Evolutionary conservation across 2,888 invertebrate genomes (phyloP), one percentile per base, ranked within the genome.

Genomic region (Apamea sordens): DNA sequence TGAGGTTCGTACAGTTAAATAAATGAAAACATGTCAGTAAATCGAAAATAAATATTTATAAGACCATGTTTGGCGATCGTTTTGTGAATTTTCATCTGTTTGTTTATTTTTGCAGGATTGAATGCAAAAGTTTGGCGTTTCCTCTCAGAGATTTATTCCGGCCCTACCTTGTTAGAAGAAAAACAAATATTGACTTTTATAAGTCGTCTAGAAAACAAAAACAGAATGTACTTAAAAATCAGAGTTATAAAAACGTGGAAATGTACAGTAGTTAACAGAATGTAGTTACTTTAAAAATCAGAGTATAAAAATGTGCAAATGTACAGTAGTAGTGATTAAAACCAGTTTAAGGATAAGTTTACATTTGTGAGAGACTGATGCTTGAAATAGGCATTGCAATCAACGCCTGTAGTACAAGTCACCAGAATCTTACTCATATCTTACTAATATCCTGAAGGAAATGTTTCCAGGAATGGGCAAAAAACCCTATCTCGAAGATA

Each of bases 111-210:
- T 11, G 8, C 24, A 6, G 36, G 10, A 36, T 53, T 78, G 10
- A 18, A 56, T 50, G 65, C 0, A 18, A 65, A 50, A 15, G 10
- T 64, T 79, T 36, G 0, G 24, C 2, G 10, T 84, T 24, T 44
- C 10, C n/a, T 7, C 11, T 21, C 44, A 21, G 24, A 36, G 3
- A 61, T 68, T 53, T 24, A 47, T 84, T 36, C 28, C 28, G 79
- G 2, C 24, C 21, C 24, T 28, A 47, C 0, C 44, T 53, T 36
- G 61, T 84, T 84, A 47, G 3, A 53, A 36, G 28, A 61, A 56
- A 61, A 53, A 44, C 24, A 63, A 84, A 84, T 47, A 79, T 68
- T 79, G 15, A 41, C 13, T 36, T 28, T 47, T 18, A 56, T 18
- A 36, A 68, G 67, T 78, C 21, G 2, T 15, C 15, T 32, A 6